phyloP scores from a whole-genome alignment of 2,888 invertebrate genomes.

The Rhabditoides inermis region DNA sequence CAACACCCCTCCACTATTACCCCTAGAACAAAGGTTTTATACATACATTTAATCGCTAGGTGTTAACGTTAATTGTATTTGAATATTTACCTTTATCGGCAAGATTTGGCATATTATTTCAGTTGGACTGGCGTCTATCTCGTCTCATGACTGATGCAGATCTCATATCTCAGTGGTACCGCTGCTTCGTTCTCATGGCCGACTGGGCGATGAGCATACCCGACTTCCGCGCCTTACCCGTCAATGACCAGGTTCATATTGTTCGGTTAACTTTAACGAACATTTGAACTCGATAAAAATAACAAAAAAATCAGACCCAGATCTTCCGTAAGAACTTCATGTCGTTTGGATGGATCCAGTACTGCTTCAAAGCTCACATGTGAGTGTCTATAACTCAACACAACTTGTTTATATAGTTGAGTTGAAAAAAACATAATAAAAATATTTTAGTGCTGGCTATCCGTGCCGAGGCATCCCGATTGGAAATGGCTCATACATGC shows the following conservation, averaged over 20 bases:
- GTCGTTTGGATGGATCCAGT: constrained; percentile 41
- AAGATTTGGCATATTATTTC: too few species aligned
- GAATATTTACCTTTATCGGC: too few species aligned
- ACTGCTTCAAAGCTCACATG: constrained; percentile 25
- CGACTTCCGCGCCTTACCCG: constrained; percentile 27
- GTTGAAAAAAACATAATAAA: too few species aligned
- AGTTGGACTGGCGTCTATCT: constrained; percentile 30
- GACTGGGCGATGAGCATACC: constrained; percentile 41
- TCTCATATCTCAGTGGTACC: constrained; percentile 30
- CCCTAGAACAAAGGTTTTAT: background rate
- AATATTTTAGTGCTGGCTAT: background rate
- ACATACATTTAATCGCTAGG: background rate
- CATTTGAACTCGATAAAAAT: background rate
- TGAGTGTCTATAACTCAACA: background rate
- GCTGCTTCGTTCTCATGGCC: constrained; percentile 36
- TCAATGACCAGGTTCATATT: constrained; percentile 34
- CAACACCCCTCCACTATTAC: too few species aligned
- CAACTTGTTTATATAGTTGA: too few species aligned
- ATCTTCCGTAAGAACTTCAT: constrained; percentile 42
- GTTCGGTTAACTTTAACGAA: too few species aligned
- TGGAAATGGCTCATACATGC: constrained; percentile 35
- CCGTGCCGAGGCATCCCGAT: constrained; percentile 25
- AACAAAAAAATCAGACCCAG: constrained; percentile 18
- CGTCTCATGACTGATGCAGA: constrained; percentile 34
- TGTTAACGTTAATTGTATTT: too few species aligned